These are phyloP conservation scores for Pteropus rufus DNA, from an alignment of 2,797 vertebrate species.

Conservation along the genomic window DNA sequence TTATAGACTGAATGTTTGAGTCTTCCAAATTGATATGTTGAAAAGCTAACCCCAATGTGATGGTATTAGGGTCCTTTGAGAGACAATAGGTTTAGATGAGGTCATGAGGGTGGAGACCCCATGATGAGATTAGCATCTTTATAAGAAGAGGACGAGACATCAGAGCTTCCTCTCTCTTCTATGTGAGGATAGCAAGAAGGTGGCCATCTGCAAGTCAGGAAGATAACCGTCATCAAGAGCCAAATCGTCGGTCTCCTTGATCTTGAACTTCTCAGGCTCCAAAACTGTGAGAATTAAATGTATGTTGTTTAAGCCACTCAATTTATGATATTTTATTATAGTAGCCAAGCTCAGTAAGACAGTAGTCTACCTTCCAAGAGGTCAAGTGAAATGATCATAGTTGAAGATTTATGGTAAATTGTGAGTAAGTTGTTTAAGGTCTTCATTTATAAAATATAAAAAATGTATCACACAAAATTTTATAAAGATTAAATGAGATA, in stretches of 20 bases:
- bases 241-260: not conserved
- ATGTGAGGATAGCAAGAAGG: not conserved
- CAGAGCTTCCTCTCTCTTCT: not conserved
- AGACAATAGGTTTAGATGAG: not conserved
- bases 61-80: not conserved
- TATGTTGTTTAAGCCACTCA: not conserved
- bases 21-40: not conserved
- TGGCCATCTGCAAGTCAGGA: not conserved
- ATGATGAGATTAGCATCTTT: not conserved
- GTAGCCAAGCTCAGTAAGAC: not conserved
- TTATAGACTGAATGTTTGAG: not conserved
- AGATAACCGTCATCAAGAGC: not conserved
- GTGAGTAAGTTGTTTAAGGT: not conserved
- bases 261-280: not conserved
- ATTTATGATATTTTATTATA: not conserved
- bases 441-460: not conserved
- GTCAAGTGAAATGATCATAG: not conserved
- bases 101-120: not conserved
- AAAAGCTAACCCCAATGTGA: not conserved
- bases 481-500: slow-evolving; percentile 1
- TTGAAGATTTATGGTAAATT: not conserved
- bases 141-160: not conserved
- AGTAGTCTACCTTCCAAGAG: not conserved
- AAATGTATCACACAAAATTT: not conserved
- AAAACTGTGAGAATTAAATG: not conserved